phyloP scores from a whole-genome alignment of 2,797 vertebrate genomes.

The Cephalopachus bancanus region DNA sequence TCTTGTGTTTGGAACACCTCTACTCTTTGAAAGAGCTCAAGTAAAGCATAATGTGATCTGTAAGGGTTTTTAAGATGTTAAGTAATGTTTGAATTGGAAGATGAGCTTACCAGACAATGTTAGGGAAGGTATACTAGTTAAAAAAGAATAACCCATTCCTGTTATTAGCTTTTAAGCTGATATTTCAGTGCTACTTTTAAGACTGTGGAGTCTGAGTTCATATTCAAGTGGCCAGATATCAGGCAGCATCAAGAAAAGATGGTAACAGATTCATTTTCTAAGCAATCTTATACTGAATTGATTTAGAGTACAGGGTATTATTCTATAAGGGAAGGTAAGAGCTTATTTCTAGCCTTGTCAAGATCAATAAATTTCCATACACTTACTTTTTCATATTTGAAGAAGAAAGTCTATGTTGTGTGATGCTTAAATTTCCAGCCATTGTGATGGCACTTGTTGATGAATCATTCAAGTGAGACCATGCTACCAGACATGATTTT shows the following conservation, averaged over 20 bases:
- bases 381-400: conserved; percentile 46
- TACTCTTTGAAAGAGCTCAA: conserved; percentile 32
- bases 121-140: neutral
- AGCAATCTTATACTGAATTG: neutral
- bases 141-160: neutral
- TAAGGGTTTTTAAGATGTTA: conserved; percentile 23
- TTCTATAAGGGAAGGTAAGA: neutral
- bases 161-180: neutral
- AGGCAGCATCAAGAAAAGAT: neutral
- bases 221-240: conserved; percentile 33
- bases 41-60: neutral
- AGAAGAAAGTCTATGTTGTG: conserved; percentile 49
- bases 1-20: neutral
- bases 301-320: neutral
- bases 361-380: conserved; percentile 21
- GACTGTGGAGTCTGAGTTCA: conserved; percentile 5
- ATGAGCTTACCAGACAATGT: neutral
- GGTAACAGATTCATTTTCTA: neutral
- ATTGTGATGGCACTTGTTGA: neutral
- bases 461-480: conserved; percentile 22
- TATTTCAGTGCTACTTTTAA: neutral
- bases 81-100: neutral
- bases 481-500: neutral
- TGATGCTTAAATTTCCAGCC: conserved; percentile 10
- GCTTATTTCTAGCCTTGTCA: conserved; percentile 15